These are phyloP conservation scores for Augochlorella aurata DNA, from an alignment of 2,888 invertebrate species.

Conservation along the genomic window DNA sequence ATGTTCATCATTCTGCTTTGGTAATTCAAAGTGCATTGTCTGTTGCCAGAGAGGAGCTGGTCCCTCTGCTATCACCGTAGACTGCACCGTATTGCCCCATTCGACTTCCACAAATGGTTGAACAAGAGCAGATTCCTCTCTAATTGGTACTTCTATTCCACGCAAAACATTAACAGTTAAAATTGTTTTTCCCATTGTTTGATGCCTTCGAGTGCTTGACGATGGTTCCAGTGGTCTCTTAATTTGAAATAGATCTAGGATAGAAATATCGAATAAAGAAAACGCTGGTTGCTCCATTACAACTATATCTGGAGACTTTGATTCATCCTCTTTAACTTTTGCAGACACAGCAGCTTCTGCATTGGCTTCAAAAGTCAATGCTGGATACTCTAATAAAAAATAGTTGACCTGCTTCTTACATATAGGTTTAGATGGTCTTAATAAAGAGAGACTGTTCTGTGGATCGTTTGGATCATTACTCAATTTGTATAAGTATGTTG, in stretches of 20 bases:
- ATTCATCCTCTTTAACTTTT: conserved; percentile 50
- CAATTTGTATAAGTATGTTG: conserved; percentile 59
- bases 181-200: conserved; percentile 72
- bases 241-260: conserved; percentile 72
- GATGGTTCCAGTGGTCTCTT: conserved; percentile 72
- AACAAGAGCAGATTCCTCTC: conserved; percentile 79
- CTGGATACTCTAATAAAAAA: conserved; percentile 73
- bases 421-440: conserved; percentile 55
- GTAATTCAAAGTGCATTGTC: conserved; percentile 76
- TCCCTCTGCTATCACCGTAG: conserved; percentile 75
- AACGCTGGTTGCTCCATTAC: conserved; percentile 74
- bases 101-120: conserved; percentile 78
- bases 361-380: conserved; percentile 59
- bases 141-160: conserved; percentile 79
- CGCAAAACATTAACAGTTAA: conserved; percentile 75
- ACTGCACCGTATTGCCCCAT: conserved; percentile 73
- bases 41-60: conserved; percentile 80
- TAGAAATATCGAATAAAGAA: conserved; percentile 73
- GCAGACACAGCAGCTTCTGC: conserved; percentile 30
- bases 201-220: conserved; percentile 61
- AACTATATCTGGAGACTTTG: conserved; percentile 72
- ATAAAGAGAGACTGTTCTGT: conserved; percentile 64
- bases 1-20: conserved; percentile 70
- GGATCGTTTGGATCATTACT: conserved; percentile 77
- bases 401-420: conserved; percentile 63